phyloP scores from a whole-genome alignment of 37 sponge, comb jelly and placozoan species.

The Halisarca cf. caerulea region DNA sequence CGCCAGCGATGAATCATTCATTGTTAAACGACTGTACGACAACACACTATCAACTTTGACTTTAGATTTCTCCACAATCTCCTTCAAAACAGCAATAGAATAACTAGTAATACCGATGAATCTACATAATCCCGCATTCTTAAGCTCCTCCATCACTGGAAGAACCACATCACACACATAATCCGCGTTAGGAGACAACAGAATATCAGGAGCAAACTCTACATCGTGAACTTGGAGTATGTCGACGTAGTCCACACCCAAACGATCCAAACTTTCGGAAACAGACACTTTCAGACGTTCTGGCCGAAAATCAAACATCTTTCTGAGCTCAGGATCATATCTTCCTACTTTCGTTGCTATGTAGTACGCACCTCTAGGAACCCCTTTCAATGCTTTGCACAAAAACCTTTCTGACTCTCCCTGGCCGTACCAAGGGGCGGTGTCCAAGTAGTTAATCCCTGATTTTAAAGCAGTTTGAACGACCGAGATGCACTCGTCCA shows the following conservation, averaged over 20 bases:
- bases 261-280: slow-evolving; percentile 67
- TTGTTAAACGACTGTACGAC: slow-evolving; percentile 75
- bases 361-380: slow-evolving; percentile 69
- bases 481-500: slow-evolving; percentile 37
- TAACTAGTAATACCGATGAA: slow-evolving; percentile 96
- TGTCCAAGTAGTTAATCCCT: slow-evolving; percentile 93
- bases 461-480: slow-evolving; percentile 43
- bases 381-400: slow-evolving; percentile 65
- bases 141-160: slow-evolving; percentile 83
- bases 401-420: slow-evolving; percentile 83
- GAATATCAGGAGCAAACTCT: slow-evolving; percentile 89
- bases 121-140: slow-evolving; percentile 73
- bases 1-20: slow-evolving; percentile 77
- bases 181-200: slow-evolving; percentile 67
- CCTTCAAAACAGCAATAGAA: slow-evolving; percentile 56
- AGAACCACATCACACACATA: slow-evolving; percentile 76
- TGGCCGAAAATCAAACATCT: slow-evolving; percentile 89
- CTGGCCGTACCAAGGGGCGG: slow-evolving; percentile 93
- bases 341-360: slow-evolving; percentile 89
- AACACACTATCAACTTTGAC: slow-evolving; percentile 84
- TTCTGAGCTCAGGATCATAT: slow-evolving; percentile 52
- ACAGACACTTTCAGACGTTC: slow-evolving; percentile 50
- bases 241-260: slow-evolving; percentile 80
- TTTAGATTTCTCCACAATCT: slow-evolving; percentile 40
- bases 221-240: slow-evolving; percentile 89